Conservation (phyloP, 2,888 invertebrate genomes). For the Ophion obscuratus region DNA sequence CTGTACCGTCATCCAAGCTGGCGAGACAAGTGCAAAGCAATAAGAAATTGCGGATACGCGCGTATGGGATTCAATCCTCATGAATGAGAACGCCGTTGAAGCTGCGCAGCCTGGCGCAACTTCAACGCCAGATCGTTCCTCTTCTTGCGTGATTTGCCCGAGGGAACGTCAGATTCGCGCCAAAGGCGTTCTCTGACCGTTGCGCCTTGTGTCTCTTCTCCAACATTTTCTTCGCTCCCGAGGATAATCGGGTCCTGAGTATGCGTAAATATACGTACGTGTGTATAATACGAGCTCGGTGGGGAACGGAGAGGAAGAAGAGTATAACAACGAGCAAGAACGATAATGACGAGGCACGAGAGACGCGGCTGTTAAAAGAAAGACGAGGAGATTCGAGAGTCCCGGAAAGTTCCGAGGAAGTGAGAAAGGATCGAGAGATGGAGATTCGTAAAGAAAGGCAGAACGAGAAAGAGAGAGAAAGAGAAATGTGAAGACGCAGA, state of each 20-base stretch:
- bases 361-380: slow-evolving; percentile 35
- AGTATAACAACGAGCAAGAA: slow-evolving; percentile 17
- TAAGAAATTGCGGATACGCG: slow-evolving; percentile 27
- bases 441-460: slow-evolving; percentile 35
- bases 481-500: slow-evolving; percentile 56
- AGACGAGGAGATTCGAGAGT: slow-evolving; percentile 19
- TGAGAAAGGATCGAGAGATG: slow-evolving; percentile 58
- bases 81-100: no score
- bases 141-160: no score
- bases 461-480: slow-evolving; percentile 55
- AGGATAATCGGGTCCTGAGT: not conserved
- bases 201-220: slow-evolving; percentile 4
- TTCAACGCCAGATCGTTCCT: no score
- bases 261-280: not conserved
- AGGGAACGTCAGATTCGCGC: slow-evolving; percentile 8
- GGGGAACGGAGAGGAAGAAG: not conserved
- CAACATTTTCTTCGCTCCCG: not conserved
- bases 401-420: slow-evolving; percentile 30
- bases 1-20: slow-evolving; percentile 53
- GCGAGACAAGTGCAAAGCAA: slow-evolving; percentile 23
- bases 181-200: slow-evolving; percentile 1
- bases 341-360: slow-evolving; percentile 41
- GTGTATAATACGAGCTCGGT: slow-evolving; percentile 1
- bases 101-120: no score
- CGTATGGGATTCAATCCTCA: not conserved